phyloP scores from a whole-genome alignment of 1,140 invertebrate genomes.

The Probaryconus sp. region DNA sequence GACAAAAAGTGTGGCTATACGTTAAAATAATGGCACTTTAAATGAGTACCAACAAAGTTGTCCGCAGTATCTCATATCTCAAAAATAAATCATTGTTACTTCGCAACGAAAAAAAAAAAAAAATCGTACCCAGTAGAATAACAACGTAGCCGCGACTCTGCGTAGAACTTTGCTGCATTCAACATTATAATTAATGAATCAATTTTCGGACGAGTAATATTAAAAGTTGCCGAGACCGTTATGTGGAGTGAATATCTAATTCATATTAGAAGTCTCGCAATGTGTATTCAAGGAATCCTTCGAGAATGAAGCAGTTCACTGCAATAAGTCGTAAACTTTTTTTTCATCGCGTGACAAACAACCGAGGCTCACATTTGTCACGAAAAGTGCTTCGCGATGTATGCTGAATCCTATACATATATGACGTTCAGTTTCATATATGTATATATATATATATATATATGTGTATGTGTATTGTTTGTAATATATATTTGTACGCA shows the following conservation, averaged over 20 bases:
- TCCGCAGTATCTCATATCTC: not conserved
- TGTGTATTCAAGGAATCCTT: conserved; percentile 9
- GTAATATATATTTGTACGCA: not conserved
- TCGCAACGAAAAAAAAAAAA: conserved; percentile 17
- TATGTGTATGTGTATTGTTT: not conserved
- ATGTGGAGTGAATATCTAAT: conserved; percentile 18
- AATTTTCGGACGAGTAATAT: conserved; percentile 30
- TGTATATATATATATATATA: not conserved
- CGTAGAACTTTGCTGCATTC: conserved; percentile 13
- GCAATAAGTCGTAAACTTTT: conserved; percentile 54
- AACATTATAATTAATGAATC: conserved; percentile 22
- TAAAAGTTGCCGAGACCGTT: conserved; percentile 19
- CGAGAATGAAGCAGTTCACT: conserved; percentile 16
- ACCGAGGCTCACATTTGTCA: conserved; percentile 32
- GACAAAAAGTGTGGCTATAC: too few species aligned
- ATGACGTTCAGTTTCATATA: too few species aligned
- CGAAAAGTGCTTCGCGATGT: conserved; percentile 5
- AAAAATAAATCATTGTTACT: conserved; percentile 22
- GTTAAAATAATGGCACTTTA: too few species aligned
- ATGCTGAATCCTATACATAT: not conserved
- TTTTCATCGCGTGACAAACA: conserved; percentile 47
- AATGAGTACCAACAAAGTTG: too few species aligned
- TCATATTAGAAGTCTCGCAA: conserved; percentile 7
- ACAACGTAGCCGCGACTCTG: conserved; percentile 20
- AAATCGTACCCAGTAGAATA: conserved; percentile 15